Conservation (phyloP, 2,113 vertebrate species). For the Puma concolor region DNA sequence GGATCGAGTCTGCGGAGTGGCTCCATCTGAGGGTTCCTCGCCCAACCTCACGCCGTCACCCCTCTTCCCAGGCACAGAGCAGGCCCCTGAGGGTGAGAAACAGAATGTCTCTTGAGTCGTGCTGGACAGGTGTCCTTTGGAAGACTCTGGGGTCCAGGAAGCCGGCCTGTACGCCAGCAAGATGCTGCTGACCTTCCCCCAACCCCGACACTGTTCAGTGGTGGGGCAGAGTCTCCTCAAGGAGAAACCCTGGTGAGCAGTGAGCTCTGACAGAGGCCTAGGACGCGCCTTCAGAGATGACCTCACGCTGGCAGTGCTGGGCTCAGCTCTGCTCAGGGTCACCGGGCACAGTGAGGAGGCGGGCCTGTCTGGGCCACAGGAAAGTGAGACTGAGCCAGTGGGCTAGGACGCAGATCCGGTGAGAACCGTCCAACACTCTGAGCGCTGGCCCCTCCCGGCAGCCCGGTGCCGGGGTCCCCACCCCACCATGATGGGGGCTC, state of each 20-base stretch:
- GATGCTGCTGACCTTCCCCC: background rate
- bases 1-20: background rate
- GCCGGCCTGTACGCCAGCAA: background rate
- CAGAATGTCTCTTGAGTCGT: background rate
- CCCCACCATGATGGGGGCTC: background rate
- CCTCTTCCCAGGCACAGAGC: background rate
- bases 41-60: background rate
- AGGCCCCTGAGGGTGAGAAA: background rate
- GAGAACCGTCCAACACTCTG: background rate
- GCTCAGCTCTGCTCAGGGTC: background rate
- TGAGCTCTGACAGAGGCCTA: background rate
- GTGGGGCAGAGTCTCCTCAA: background rate
- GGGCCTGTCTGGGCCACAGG: background rate
- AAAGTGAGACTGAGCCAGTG: background rate
- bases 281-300: background rate
- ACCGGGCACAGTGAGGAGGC: background rate
- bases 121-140: background rate
- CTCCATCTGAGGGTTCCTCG: background rate
- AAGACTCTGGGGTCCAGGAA: background rate
- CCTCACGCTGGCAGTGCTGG: background rate
- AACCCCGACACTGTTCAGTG: no score
- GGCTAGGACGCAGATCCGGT: background rate
- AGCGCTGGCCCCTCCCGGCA: background rate
- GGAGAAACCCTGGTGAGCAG: background rate
- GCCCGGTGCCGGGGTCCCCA: background rate